Base-by-base conservation (phyloP, 2,113 vertebrate species). In the Egretta garzetta region DNA sequence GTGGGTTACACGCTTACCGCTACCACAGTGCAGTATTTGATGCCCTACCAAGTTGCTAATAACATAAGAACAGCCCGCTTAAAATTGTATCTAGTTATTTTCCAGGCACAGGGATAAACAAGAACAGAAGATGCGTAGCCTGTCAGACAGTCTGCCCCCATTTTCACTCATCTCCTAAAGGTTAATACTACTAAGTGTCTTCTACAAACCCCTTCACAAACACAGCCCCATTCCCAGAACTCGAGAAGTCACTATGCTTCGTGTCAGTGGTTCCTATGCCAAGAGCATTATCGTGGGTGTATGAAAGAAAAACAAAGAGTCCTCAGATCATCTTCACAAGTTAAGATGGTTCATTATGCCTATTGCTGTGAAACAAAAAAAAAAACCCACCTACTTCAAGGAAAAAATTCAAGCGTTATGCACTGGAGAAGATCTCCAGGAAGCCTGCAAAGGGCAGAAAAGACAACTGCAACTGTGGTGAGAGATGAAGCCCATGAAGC, bases 391-490 rank as follows among this genome's bases (percentile, higher is more conserved):
- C 49, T 56, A 73, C 73, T 96, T 96, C 63, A 92, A 95, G 75
- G 67, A 50, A 86, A 86, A 80, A 94, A 66, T 24, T 17, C 56
- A 45, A 70, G 45, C 2, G 2, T 52, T 72, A 68, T 56, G n/a
- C 62, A 62, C 56, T 76, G 67, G 50, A 83, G 70, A 83, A 75
- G 52, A 70, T 72, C 93, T 49, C 45, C 93, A 56, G 75, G 86
- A 95, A 93, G 95, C 70, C 88, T 88, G 91, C 86, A 95, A 97
- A 97, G 95, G 83, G 68, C 94, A 91, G 83, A 87, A 81, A 92
- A 98, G 90, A 64, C 81, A 94, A 86, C 73, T 28, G 63, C 75
- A 88, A 87, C 92, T 49, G 83, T 8, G 33, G 91, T 0, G 22
- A 92, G 82, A 96, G 93, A 94, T 59, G 83, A 92, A 96, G 88